These are phyloP conservation scores for Pantala flavescens DNA, from an alignment of 1,140 invertebrate species.

Conservation along the genomic window DNA sequence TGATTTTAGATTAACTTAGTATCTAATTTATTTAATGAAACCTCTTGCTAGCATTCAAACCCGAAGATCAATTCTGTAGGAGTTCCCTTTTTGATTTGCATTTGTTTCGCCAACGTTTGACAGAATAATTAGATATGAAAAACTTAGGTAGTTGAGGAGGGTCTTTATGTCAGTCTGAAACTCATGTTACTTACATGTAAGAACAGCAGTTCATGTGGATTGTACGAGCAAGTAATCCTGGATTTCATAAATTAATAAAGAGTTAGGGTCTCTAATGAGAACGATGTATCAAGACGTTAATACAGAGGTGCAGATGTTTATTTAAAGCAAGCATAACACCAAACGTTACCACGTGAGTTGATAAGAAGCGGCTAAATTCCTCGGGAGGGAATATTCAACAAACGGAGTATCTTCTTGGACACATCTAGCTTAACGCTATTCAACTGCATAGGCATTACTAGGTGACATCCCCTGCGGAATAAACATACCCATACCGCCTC, in stretches of 20 bases:
- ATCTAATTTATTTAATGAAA: slow-evolving; percentile 33
- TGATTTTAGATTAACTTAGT: slow-evolving; percentile 30
- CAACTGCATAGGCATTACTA: background rate
- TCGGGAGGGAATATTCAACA: background rate
- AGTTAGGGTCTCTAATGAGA: background rate
- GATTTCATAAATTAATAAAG: background rate
- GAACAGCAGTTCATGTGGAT: slow-evolving; percentile 37
- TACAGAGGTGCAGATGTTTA: background rate
- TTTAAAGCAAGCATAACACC: background rate
- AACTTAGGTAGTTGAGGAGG: slow-evolving; percentile 1
- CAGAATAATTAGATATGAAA: slow-evolving; percentile 22
- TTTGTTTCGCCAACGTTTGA: slow-evolving; percentile 14
- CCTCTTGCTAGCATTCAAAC: slow-evolving; percentile 23
- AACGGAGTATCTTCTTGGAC: background rate
- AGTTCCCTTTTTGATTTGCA: slow-evolving; percentile 13
- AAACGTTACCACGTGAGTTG: background rate
- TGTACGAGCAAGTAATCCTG: background rate
- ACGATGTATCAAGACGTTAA: background rate
- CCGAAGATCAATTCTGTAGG: background rate
- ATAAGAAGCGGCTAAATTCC: background rate
- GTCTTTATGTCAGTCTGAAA: slow-evolving; percentile 22
- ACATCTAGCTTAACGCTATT: too few species aligned
- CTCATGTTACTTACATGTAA: slow-evolving; percentile 33
- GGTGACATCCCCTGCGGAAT: background rate
- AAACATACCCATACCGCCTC: background rate